These are phyloP conservation scores for Lucifuga dentata DNA, from an alignment of 2,113 vertebrate genomes.

Conservation along the genomic window DNA sequence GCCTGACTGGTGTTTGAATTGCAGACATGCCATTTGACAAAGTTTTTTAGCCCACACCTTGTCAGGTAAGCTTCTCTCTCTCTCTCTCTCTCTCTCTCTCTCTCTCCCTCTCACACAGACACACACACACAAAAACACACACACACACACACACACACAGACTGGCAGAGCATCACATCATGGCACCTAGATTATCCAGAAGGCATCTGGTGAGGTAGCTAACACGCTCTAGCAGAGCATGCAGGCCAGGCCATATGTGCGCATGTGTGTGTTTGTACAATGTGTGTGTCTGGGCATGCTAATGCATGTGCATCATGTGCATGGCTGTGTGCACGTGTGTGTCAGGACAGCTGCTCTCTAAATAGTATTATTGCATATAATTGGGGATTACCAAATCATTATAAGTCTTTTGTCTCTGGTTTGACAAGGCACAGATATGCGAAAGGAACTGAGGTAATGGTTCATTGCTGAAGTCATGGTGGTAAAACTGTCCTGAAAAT, in stretches of 20 bases:
- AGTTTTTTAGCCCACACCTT: slow-evolving; percentile 34
- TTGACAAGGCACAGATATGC: slow-evolving; percentile 28
- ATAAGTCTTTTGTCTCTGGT: slow-evolving; percentile 39
- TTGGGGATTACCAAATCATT: slow-evolving; percentile 66
- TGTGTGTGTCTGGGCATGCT: not conserved
- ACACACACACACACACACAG: slow-evolving; percentile 28
- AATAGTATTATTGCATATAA: slow-evolving; percentile 74
- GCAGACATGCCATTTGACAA: slow-evolving; percentile 41
- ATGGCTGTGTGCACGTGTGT: slow-evolving; percentile 47
- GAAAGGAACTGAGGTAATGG: slow-evolving; percentile 3
- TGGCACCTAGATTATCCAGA: slow-evolving; percentile 69
- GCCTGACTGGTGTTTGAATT: slow-evolving; percentile 22
- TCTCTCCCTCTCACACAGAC: not conserved
- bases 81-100: too few species aligned
- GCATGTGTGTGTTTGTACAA: slow-evolving; percentile 9
- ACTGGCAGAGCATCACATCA: slow-evolving; percentile 62
- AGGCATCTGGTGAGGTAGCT: slow-evolving; percentile 76
- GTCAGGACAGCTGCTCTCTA: slow-evolving; percentile 73
- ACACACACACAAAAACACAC: slow-evolving; percentile 7
- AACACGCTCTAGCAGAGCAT: slow-evolving; percentile 65
- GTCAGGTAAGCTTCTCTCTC: slow-evolving; percentile 34
- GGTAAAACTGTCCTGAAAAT: not conserved
- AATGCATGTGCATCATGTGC: not conserved
- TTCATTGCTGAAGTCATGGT: not conserved
- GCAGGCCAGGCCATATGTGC: slow-evolving; percentile 58